Evolutionary conservation across 2,113 vertebrate genomes (phyloP), one percentile per base, ranked within the genome.

Genomic region (Oryzias celebensis): DNA sequence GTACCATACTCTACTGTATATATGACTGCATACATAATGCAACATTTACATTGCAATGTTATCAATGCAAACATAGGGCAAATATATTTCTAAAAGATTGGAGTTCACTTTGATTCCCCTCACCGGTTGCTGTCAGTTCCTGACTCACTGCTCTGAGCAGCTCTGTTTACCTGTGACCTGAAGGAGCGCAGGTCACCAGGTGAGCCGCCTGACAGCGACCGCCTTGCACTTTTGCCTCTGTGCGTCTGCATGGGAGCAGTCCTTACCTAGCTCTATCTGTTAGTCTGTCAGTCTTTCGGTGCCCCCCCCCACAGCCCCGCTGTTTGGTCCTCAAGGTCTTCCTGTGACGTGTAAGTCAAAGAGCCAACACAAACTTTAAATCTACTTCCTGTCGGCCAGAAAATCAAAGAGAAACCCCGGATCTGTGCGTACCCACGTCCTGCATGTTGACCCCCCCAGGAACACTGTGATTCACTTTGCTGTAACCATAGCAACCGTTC

Each of bases 151-250:
- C 73, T 59, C 46, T 5, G 43, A 67, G 84, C 49, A 76, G 80
- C 5, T 45, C 62, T 59, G 56, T 50, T 54, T 49, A 74, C 79
- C 67, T 64, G 58, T 80, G 64, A 67, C 52, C 47, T 47, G 49
- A 59, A 8, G 52, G 61, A 74, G 46, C 44, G 17, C 61, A 58
- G 62, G 73, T 28, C 61, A 31, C 64, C 68, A 44, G 65, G 74
- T 84, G 62, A 76, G 80, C 62, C 78, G 73, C 62, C 83, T 67
- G 68, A 80, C 41, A 69, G 77, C 22, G 69, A 81, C 72, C 77
- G 88, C 85, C 90, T 90, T 91, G 89, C 89, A 91, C 89, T 91
- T 90, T 85, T 72, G 73, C 81, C 83, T 82, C 75, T 80, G 78
- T 73, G 78, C 67, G 60, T 86, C 66, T 85, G 80, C 81, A 71